A percentile compares a stretch with the other conserved stretches of the same genome.
Conservation (phyloP, 2,797 vertebrate species). For the Hyperoplus immaculatus region DNA sequence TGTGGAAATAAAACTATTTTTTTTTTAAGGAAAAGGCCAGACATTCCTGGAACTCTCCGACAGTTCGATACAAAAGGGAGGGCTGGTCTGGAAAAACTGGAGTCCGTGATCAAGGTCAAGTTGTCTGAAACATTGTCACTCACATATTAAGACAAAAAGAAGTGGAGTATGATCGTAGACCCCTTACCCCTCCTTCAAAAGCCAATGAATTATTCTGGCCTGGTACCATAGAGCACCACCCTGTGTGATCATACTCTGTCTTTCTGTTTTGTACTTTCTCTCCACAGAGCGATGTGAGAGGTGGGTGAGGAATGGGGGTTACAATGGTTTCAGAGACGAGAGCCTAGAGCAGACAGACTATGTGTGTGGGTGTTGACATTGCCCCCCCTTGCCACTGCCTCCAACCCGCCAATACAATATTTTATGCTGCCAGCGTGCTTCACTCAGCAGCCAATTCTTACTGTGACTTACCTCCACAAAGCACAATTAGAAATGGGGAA, state of each 20-base stretch:
- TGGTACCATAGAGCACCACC: conserved; percentile 13
- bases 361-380: conserved; percentile 70
- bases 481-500: conserved; percentile 60
- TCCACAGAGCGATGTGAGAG: conserved; percentile 42
- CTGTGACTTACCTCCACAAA: conserved; percentile 61
- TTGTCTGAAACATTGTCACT: conserved; percentile 88
- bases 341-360: conserved; percentile 55
- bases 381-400: conserved; percentile 41
- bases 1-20: conserved; percentile 84
- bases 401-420: conserved; percentile 47
- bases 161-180: conserved; percentile 43
- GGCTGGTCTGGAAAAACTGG: conserved; percentile 92
- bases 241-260: conserved; percentile 28
- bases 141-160: conserved; percentile 76
- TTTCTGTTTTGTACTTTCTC: conserved; percentile 44
- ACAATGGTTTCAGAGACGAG: conserved; percentile 42
- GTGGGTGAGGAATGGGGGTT: conserved; percentile 34
- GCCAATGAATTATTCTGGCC: conserved; percentile 28
- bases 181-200: conserved; percentile 38
- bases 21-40: conserved; percentile 87
- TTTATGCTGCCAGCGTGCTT: conserved; percentile 62
- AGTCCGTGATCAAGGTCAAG: conserved; percentile 89
- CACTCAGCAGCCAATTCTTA: conserved; percentile 55
- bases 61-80: conserved; percentile 91
- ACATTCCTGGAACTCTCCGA: conserved; percentile 94